Conservation (phyloP, 92 coral and sea anemone genomes). For the Montipora capitata region DNA sequence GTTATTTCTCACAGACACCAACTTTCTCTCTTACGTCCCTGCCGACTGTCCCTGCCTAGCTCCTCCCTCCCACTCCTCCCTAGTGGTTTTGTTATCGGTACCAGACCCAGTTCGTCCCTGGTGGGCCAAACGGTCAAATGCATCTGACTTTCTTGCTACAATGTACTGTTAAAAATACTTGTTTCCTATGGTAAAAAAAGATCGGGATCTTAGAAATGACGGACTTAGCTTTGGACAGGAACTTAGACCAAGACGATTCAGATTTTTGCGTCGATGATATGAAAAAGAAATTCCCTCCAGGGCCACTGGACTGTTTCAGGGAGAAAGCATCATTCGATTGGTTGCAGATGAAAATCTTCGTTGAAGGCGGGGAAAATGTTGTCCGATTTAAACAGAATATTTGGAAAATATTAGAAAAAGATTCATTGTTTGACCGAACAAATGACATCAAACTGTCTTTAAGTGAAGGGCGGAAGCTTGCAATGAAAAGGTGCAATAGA, state of each 20-base stretch:
- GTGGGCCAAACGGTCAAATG: too few species aligned
- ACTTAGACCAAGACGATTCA: not conserved
- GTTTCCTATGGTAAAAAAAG: not conserved
- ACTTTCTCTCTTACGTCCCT: too few species aligned
- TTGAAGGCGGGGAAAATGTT: constrained; percentile 91
- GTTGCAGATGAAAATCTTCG: constrained; percentile 88
- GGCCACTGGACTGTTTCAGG: constrained; percentile 91
- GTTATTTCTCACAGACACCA: too few species aligned
- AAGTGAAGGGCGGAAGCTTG: constrained; percentile 83
- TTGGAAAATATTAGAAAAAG: constrained; percentile 90
- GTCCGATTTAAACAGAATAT: constrained; percentile 79
- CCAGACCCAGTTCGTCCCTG: too few species aligned
- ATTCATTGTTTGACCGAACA: constrained; percentile 82
- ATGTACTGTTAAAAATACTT: too few species aligned
- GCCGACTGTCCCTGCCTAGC: too few species aligned
- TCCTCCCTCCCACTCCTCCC: too few species aligned
- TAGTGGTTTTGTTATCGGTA: too few species aligned
- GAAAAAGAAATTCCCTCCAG: constrained; percentile 68
- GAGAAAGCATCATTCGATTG: constrained; percentile 87
- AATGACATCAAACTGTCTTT: constrained; percentile 75
- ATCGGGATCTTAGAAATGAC: not conserved
- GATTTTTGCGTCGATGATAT: not conserved
- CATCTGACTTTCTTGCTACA: too few species aligned
- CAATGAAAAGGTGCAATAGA: constrained; percentile 81
- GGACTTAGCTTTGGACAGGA: constrained; percentile 8